phyloP scores from a whole-genome alignment of 1,140 invertebrate species.

The Palaemon carinicauda region DNA sequence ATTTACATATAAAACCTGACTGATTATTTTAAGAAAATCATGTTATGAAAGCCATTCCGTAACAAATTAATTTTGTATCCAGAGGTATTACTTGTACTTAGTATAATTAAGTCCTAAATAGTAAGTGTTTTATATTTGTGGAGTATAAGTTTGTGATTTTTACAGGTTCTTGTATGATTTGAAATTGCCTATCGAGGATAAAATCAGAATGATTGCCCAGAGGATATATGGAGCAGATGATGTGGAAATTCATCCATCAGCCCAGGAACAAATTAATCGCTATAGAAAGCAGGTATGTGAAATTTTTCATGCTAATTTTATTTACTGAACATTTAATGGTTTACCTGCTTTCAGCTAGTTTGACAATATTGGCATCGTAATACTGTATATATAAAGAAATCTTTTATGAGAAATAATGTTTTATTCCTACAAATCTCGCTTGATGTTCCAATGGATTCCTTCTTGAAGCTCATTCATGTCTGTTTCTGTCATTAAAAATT shows the following conservation, averaged over 20 bases:
- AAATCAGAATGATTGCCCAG: slow-evolving; percentile 88
- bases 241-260: slow-evolving; percentile 75
- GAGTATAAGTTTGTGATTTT: background rate
- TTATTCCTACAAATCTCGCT: too few relatives aligned
- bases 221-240: slow-evolving; percentile 96
- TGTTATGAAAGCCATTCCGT: too few relatives aligned
- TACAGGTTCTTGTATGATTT: slow-evolving; percentile 84
- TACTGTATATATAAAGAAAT: background rate
- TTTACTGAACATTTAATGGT: slow-evolving; percentile 29
- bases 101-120: too few relatives aligned
- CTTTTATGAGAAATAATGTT: background rate
- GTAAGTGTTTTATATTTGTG: background rate
- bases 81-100: too few relatives aligned
- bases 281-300: slow-evolving; percentile 73
- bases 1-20: too few relatives aligned
- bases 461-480: too few relatives aligned
- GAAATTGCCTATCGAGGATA: slow-evolving; percentile 79
- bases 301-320: background rate
- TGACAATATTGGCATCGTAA: too few relatives aligned
- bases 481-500: too few relatives aligned
- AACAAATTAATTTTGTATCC: too few relatives aligned
- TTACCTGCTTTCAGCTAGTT: background rate
- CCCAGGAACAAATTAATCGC: slow-evolving; percentile 74
- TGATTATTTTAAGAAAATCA: too few relatives aligned
- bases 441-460: too few relatives aligned